Base-by-base conservation (phyloP, 2,888 invertebrate genomes). In the Sinhomidia bicolor region DNA sequence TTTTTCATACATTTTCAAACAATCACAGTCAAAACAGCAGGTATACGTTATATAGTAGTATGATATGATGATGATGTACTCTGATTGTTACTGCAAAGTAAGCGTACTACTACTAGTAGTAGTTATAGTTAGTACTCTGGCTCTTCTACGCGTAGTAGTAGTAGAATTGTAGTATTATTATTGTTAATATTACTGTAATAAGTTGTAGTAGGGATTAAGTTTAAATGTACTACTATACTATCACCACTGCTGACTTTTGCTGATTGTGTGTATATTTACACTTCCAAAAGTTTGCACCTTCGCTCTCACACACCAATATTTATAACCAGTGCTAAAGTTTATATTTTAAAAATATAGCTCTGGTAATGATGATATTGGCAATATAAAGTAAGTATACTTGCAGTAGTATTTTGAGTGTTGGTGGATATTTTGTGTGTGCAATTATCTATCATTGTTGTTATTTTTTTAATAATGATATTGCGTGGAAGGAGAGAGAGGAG, bases 1-100 rank as follows among this genome's bases (percentile, higher is more conserved):
- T 62, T 85, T 84, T 85, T 79, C 85, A 85, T 85, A 79, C 85
- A 85, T 68, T 85, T 85, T 79, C 62, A 65, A 85, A 85, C 85
- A 85, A 85, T 85, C 85, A 78, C 60, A 74, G 68, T 81, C 76
- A 76, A 74, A 84, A 74, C 74, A 81, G 65, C 44, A 81, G 54
- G 78, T 20, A 78, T 78, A 78, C 32, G 60, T 12, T 17, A 41
- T 14, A 32, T 6, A 32, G 65, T 65, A 36, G 65, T 26, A 65
- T n/a, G n/a, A n/a, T n/a, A n/a, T n/a, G n/a, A n/a, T n/a, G n/a
- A n/a, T n/a, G n/a, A n/a, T n/a, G n/a, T n/a, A n/a, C n/a, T n/a
- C 29, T 65, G 65, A 65, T 17, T 47, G 62, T 81, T 26, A n/a
- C n/a, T n/a, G 54, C 1, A 60, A 26, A 20, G 32, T 76, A 17